phyloP scores from a whole-genome alignment of 2,113 vertebrate species.

The Meriones unguiculatus region DNA sequence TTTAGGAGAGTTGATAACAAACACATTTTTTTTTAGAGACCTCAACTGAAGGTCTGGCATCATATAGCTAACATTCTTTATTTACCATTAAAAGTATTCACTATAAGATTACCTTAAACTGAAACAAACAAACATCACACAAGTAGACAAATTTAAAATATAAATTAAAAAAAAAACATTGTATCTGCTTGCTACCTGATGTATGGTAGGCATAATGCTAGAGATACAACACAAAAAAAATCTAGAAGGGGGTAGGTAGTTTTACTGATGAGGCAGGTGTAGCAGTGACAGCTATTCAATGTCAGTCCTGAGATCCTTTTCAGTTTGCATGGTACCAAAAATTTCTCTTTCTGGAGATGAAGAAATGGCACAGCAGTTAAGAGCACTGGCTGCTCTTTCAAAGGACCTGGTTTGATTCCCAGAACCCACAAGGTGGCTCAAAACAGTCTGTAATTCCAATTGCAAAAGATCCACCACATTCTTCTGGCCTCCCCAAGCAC shows the following conservation, averaged over 20 bases:
- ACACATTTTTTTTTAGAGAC: background rate
- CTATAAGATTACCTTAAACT: constrained; percentile 31
- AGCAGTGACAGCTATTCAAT: background rate
- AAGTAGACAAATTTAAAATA: constrained; percentile 57
- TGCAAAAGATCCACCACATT: background rate
- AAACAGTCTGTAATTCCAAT: background rate
- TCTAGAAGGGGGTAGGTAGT: background rate
- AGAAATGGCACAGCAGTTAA: background rate
- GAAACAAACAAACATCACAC: constrained; percentile 4
- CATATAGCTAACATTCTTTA: background rate
- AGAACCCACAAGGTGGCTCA: background rate
- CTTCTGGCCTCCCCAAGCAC: background rate
- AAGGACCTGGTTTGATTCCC: background rate
- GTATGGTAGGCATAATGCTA: background rate
- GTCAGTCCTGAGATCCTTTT: background rate
- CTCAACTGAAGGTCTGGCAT: constrained; percentile 1
- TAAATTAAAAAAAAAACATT: constrained; percentile 25
- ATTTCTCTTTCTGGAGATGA: background rate
- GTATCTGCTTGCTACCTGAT: background rate
- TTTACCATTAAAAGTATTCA: constrained; percentile 18
- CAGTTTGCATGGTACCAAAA: background rate
- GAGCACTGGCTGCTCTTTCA: background rate
- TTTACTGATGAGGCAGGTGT: background rate
- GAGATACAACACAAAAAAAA: background rate
- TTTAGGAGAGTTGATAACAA: background rate